Percentiles rank a stretch among this genome's conserved stretches.
phyloP scores from a whole-genome alignment of 1,140 invertebrate species.

The Grapholita molesta region DNA sequence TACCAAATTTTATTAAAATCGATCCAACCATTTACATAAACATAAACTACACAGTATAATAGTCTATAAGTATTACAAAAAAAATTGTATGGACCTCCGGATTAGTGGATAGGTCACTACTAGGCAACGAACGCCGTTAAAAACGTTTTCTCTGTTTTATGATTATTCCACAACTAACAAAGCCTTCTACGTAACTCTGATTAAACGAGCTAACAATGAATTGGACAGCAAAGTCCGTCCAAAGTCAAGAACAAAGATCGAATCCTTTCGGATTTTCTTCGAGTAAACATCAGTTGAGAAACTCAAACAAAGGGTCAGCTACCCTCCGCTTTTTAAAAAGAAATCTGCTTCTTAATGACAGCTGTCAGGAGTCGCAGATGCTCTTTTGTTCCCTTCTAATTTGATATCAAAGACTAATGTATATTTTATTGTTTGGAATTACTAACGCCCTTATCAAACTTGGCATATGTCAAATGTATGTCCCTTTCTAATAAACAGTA shows the following conservation, averaged over 20 bases:
- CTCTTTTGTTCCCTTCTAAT: conserved; percentile 2
- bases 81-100: too few relatives aligned
- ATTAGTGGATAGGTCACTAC: too few relatives aligned
- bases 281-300: neutral
- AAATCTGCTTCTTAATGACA: neutral
- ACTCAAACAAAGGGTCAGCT: neutral
- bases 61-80: too few relatives aligned
- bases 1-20: too few relatives aligned
- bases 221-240: neutral
- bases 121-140: too few relatives aligned
- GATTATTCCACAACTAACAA: neutral
- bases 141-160: too few relatives aligned
- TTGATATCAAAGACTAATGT: conserved; percentile 3
- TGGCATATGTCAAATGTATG: too few relatives aligned
- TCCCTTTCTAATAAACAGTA: too few relatives aligned
- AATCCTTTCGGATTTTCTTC: neutral
- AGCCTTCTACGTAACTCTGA: too few relatives aligned
- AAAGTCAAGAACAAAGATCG: neutral
- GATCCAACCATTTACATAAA: too few relatives aligned
- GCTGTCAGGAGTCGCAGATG: neutral
- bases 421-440: neutral
- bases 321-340: neutral
- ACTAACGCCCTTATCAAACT: too few relatives aligned
- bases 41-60: too few relatives aligned
- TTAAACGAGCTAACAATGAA: neutral